Percentiles rank a stretch among this genome's conserved stretches.
phyloP scores from a whole-genome alignment of 2,888 invertebrate genomes.

The Alviniconcha strummeri region DNA sequence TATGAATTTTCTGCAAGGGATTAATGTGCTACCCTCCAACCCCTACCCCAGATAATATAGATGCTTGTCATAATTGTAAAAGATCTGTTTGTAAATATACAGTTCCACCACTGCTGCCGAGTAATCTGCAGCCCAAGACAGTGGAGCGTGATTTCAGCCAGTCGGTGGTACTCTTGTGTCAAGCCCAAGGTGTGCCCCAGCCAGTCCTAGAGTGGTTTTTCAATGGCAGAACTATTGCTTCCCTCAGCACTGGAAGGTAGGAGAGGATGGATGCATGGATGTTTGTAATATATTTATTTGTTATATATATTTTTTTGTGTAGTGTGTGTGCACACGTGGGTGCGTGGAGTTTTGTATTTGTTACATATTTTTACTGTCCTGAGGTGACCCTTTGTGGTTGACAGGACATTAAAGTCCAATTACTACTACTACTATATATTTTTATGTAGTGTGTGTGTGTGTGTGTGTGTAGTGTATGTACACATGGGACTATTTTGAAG shows the following conservation, averaged over 20 bases:
- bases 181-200: slow-evolving; percentile 90
- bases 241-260: slow-evolving; percentile 21
- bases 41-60: too few relatives aligned
- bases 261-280: neutral
- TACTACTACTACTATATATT: too few relatives aligned
- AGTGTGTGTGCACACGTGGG: neutral
- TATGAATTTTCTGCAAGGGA: too few relatives aligned
- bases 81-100: neutral
- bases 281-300: neutral
- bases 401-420: too few relatives aligned
- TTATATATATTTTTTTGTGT: too few relatives aligned
- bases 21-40: too few relatives aligned
- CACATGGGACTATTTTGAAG: too few relatives aligned
- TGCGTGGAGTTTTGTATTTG: neutral
- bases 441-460: too few relatives aligned
- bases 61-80: too few relatives aligned
- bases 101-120: slow-evolving; percentile 59
- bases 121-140: slow-evolving; percentile 42
- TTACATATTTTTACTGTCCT: too few relatives aligned
- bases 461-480: too few relatives aligned
- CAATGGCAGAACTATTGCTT: slow-evolving; percentile 50
- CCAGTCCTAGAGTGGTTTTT: slow-evolving; percentile 90
- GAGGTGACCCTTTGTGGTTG: too few relatives aligned
- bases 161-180: slow-evolving; percentile 81
- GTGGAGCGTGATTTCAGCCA: slow-evolving; percentile 59